A percentile compares a stretch with the other conserved stretches of the same genome.
Conservation (phyloP, 2,797 vertebrate species). For the Pyrrhura leucotis region DNA sequence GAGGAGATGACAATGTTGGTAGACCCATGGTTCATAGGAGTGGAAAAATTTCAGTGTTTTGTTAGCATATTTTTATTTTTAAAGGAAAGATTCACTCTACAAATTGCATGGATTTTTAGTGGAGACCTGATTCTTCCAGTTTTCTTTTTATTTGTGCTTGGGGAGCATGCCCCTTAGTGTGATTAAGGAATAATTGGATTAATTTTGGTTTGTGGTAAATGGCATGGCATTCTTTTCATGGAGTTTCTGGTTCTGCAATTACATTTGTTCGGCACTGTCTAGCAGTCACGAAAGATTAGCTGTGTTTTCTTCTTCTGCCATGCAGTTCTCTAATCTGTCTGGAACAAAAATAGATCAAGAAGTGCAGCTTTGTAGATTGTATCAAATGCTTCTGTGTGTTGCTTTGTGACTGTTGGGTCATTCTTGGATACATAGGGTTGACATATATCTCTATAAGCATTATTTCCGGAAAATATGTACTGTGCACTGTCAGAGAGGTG, state of each 20-base stretch:
- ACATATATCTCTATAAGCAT: slow-evolving; percentile 62
- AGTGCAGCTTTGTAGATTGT: slow-evolving; percentile 55
- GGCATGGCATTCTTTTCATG: slow-evolving; percentile 29
- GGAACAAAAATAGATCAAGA: slow-evolving; percentile 71
- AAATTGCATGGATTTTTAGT: slow-evolving; percentile 9
- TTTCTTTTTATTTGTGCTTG: slow-evolving; percentile 46
- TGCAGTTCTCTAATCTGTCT: slow-evolving; percentile 65
- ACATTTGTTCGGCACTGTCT: slow-evolving; percentile 53
- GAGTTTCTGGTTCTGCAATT: slow-evolving; percentile 67
- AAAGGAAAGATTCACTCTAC: neutral
- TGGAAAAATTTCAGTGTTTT: neutral
- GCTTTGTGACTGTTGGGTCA: slow-evolving; percentile 66
- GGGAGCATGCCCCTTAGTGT: slow-evolving; percentile 48
- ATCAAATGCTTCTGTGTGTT: slow-evolving; percentile 62
- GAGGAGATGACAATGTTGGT: neutral
- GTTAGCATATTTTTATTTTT: neutral
- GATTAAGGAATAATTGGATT: slow-evolving; percentile 72
- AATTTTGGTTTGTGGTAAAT: slow-evolving; percentile 61
- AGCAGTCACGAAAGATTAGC: slow-evolving; percentile 69
- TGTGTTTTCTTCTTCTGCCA: slow-evolving; percentile 65
- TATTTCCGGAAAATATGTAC: slow-evolving; percentile 60
- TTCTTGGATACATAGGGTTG: slow-evolving; percentile 42
- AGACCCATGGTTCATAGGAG: neutral
- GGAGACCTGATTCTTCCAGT: neutral
- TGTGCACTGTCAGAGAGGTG: neutral